Base-by-base conservation (phyloP, 2,797 vertebrate species). In the Sebastes diploproa region DNA sequence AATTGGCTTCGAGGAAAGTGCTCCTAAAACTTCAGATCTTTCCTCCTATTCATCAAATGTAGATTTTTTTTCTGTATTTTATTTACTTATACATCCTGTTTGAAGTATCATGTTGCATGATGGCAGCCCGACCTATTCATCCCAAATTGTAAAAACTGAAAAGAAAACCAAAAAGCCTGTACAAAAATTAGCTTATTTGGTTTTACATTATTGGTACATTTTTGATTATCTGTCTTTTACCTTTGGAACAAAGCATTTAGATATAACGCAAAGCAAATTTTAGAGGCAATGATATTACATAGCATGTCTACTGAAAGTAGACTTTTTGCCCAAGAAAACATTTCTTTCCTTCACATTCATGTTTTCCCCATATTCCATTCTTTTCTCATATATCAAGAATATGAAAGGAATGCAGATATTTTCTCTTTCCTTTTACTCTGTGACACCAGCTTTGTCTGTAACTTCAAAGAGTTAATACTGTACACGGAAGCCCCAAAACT, bases 381-480 rank as follows among this genome's bases (percentile, higher is more conserved):
- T 61, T 36, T 74, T 34, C 7, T 34, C 54, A 69, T 66, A 67
- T 58, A 64, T 78, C 30, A 78, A 29, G 42, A 64, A 63, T 76
- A 72, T 59, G 38, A 80, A 77, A 60, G 58, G 16, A 22, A 56
- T 32, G 34, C 55, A 55, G 64, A n/a, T 4, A 16, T 30, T 12
- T 16, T 62, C 20, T 60, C 4, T 32, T 55, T 25, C 46, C 3
- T 20, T 30, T 66, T 38, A 73, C 8, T 29, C 42, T 30, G n/a
- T 77, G 78, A 86, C 77, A 69, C 27, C 50, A 50, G 77, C 42
- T 34, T 16, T 20, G 14, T 74, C 23, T 71, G 16, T 27, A 27
- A 29, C 62, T 77, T 86, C 36, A 82, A 78, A 76, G 18, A 60
- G 22, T 34, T 72, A 22, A 5, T 1, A 50, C 55, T 42, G 59